Evolutionary conservation across 2,113 vertebrate species (phyloP).

Genomic region (Platanista minor): DNA sequence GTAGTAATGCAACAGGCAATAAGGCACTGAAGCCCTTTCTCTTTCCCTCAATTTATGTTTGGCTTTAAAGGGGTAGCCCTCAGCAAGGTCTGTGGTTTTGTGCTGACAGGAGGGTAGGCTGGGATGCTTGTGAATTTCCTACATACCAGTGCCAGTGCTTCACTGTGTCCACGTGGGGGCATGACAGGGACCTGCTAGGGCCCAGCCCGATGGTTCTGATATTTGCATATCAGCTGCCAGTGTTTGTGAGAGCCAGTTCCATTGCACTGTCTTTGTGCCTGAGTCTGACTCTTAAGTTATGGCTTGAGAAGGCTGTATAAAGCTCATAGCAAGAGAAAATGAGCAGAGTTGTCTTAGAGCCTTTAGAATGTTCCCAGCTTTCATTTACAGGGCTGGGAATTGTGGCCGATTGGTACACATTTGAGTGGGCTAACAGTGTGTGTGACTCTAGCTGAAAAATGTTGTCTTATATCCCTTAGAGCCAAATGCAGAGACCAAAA

Average conservation of each 20-base stretch:
- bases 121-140: background rate
- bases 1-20: background rate
- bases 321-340: background rate
- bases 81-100: background rate
- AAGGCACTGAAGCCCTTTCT: background rate
- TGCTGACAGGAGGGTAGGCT: background rate
- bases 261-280: background rate
- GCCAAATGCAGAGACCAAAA: background rate
- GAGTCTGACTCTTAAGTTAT: background rate
- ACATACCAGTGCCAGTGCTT: background rate
- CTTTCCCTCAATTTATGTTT: background rate
- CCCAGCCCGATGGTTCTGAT: background rate
- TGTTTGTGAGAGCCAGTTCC: background rate
- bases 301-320: background rate
- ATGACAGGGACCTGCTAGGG: background rate
- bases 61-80: background rate
- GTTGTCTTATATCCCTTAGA: background rate
- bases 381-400: background rate
- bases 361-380: background rate
- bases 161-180: constrained; percentile 41
- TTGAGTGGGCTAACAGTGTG: background rate
- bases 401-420: background rate
- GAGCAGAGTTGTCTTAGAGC: background rate
- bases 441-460: constrained; percentile 2
- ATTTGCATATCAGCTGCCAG: background rate